Conservation (phyloP, 2,797 vertebrate species). For the Premnoplex brunnescens region DNA sequence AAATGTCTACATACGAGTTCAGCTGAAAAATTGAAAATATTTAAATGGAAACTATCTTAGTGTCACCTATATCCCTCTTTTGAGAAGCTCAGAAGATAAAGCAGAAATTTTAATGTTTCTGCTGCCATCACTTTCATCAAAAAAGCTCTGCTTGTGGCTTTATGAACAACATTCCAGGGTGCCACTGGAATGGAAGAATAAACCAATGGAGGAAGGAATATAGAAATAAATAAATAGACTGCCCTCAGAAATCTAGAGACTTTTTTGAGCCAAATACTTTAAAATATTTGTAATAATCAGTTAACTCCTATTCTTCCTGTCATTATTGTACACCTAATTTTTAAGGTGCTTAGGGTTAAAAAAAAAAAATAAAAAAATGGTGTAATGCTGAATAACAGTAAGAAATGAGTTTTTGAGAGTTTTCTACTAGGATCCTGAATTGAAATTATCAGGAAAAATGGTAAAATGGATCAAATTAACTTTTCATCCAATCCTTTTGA, state of each 20-base stretch:
- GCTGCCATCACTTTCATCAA: background rate
- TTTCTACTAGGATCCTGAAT: background rate
- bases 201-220: background rate
- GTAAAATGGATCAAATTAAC: background rate
- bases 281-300: background rate
- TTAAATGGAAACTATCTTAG: background rate
- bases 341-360: background rate
- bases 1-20: background rate
- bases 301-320: background rate
- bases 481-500: background rate
- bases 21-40: background rate
- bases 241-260: background rate
- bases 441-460: background rate
- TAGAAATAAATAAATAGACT: background rate
- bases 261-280: background rate
- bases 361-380: background rate
- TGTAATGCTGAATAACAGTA: background rate
- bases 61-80: background rate
- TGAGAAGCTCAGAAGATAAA: background rate
- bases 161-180: background rate
- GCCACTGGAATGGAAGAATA: background rate
- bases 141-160: background rate
- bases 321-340: background rate
- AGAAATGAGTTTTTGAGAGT: background rate
- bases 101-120: background rate